phyloP scores from a whole-genome alignment of 37 sponge, comb jelly and placozoan species.

The Bolinopsis microptera region DNA sequence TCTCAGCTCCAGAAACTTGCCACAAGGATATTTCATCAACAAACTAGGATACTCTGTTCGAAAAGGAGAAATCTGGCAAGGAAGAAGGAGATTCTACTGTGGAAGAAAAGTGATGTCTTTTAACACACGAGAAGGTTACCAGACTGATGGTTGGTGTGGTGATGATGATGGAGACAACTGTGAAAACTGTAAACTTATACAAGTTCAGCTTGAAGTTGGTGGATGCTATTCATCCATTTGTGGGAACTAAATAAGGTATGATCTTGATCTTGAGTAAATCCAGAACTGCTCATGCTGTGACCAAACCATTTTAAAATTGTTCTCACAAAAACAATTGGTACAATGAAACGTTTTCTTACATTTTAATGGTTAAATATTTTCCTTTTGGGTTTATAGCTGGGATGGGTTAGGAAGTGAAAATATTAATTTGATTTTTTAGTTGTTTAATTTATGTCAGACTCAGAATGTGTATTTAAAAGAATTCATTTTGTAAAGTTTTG shows the following conservation, averaged over 20 bases:
- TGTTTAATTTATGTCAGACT: no score
- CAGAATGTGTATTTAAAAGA: no score
- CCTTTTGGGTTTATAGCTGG: no score
- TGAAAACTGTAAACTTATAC: not conserved
- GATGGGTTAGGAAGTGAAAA: no score
- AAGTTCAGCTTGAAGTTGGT: not conserved
- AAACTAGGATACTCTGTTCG: not conserved
- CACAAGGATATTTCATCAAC: not conserved
- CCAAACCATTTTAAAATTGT: no score
- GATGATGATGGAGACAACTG: conserved; percentile 24
- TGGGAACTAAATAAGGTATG: not conserved
- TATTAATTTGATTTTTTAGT: no score
- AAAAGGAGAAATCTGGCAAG: not conserved
- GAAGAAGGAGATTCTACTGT: conserved; percentile 1
- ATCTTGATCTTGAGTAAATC: no score
- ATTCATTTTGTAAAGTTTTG: no score
- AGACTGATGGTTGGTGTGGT: conserved; percentile 50
- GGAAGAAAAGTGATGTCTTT: conserved; percentile 33
- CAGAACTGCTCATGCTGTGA: no score
- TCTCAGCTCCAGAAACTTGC: not conserved
- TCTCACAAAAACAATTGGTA: no score
- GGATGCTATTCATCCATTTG: not conserved
- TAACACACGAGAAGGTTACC: not conserved
- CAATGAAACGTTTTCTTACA: no score
- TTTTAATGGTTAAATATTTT: no score